Base-by-base conservation (phyloP, 2,113 vertebrate genomes). In the Lampris incognitus region DNA sequence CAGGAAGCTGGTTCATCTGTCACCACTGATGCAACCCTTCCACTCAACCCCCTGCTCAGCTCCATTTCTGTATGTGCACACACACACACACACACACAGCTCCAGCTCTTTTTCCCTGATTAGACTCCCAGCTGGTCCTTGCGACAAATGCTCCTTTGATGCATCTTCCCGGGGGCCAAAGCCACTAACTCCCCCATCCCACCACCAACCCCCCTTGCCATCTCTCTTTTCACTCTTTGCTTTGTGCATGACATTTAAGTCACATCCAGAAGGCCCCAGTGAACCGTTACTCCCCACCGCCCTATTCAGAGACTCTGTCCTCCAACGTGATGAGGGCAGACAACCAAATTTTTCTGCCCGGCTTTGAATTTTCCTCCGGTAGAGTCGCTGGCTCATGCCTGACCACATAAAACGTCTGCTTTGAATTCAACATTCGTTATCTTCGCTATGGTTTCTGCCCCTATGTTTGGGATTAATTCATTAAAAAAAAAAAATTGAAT, bases 101-200 rank as follows among this genome's bases (percentile, higher is more conserved):
- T 13, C 71, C 38, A 66, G 62, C 85, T 68, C 55, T 49, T 69
- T 69, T 66, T 85, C 77, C 83, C 67, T 84, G 85, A 89, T 91
- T 88, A 78, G 85, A 74, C 87, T 83, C 90, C 85, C 90, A 93
- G 91, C 92, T 93, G 92, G 63, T 77, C 84, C 78, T 69, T 82
- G 78, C 80, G 76, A 92, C 90, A 92, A 93, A 92, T 82, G 90
- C 86, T 87, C 73, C 87, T 92, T 92, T 92, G 90, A 93, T 90
- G 89, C 82, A 61, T 88, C 85, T 87, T 92, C 85, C 85, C 69
- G 76, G 82, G 66, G 82, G 86, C 87, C 89, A 75, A 61, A 85
- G 64, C 72, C 74, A 82, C 85, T 85, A 42, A 54, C 69, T 81
- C 72, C 75, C 52, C 70, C 59, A 83, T 6, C 46, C 63, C 73